Percentiles rank a stretch among this genome's conserved stretches.
Conservation (phyloP, 92 coral and sea anemone species). For the Epizoanthus illoricatus region DNA sequence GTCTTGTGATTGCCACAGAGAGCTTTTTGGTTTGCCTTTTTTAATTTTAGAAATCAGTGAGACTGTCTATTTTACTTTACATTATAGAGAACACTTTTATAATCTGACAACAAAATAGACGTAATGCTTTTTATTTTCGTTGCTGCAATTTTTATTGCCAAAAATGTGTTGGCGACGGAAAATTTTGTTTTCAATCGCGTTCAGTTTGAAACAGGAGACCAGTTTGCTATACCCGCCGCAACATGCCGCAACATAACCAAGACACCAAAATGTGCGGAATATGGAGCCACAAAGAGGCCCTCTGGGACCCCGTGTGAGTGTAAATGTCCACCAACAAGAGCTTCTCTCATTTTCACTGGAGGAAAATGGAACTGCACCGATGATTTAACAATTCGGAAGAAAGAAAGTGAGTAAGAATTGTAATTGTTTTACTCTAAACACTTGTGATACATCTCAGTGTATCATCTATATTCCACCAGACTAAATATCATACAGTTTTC, state of each 20-base stretch:
- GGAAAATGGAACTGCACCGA: constrained; percentile 26
- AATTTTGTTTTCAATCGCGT: constrained; percentile 15
- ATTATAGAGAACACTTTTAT: too few relatives aligned
- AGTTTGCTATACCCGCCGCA: background rate
- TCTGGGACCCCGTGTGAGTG: background rate
- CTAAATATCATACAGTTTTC: background rate
- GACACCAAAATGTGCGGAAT: constrained; percentile 3
- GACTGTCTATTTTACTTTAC: too few relatives aligned
- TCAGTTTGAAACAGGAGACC: background rate
- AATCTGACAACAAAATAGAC: too few relatives aligned
- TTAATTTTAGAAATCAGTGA: too few relatives aligned
- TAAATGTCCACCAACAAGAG: constrained; percentile 10
- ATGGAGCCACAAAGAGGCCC: background rate
- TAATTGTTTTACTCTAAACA: too few relatives aligned
- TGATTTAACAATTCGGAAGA: constrained; percentile 3
- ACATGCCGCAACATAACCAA: constrained; percentile 26
- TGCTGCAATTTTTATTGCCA: too few relatives aligned
- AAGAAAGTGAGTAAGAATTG: constrained; percentile 17
- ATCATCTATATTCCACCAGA: too few relatives aligned
- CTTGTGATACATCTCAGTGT: background rate
- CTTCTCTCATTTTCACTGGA: constrained; percentile 18
- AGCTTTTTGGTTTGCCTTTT: too few relatives aligned
- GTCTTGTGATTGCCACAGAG: too few relatives aligned
- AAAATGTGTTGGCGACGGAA: background rate
- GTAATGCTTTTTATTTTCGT: too few relatives aligned